phyloP scores from a whole-genome alignment of 2,888 invertebrate genomes.

The Brachylomia viminalis region DNA sequence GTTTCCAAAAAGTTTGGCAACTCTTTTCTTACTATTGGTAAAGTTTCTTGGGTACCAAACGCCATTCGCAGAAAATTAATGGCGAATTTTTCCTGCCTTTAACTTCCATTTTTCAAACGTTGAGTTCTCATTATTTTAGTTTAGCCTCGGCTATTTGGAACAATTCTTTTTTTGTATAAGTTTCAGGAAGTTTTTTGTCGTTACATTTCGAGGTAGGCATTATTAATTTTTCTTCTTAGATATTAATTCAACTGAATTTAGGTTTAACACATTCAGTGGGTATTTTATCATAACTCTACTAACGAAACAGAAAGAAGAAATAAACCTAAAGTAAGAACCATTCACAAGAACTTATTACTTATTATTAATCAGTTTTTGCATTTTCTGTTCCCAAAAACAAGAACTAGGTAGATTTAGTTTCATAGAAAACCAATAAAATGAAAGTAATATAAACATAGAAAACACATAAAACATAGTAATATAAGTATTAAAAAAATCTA shows the following conservation, averaged over 20 bases:
- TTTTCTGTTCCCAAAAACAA: neutral
- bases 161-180: constrained; percentile 53
- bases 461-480: constrained; percentile 47
- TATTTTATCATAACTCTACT: neutral
- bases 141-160: constrained; percentile 53
- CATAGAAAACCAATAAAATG: constrained; percentile 12
- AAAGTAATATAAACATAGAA: constrained; percentile 39
- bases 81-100: constrained; percentile 72
- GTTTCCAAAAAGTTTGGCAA: constrained; percentile 74
- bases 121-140: constrained; percentile 67
- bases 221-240: constrained; percentile 2
- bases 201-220: neutral
- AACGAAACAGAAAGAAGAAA: too few relatives aligned
- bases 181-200: constrained; percentile 24
- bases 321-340: neutral
- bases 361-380: neutral
- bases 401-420: neutral
- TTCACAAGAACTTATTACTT: neutral
- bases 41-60: constrained; percentile 76
- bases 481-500: constrained; percentile 35
- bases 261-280: neutral
- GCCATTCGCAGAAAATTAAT: constrained; percentile 87
- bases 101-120: constrained; percentile 75
- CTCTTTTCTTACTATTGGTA: constrained; percentile 79
- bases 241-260: constrained; percentile 3